Base-by-base conservation (phyloP, 2,797 vertebrate genomes). In the Schizopygopsis pylzovi region DNA sequence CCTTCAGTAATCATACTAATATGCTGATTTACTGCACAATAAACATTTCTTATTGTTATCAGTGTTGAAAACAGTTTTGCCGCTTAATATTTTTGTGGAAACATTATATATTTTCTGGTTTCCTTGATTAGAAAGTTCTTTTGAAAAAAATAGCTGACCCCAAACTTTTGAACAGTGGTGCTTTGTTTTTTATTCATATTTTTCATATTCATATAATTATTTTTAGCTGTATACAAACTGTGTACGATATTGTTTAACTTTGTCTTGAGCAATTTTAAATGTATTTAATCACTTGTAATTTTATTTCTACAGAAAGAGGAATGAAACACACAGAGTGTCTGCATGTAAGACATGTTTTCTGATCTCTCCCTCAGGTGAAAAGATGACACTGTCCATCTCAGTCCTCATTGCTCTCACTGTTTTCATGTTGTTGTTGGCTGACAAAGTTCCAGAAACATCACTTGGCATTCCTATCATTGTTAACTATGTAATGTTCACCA, bases 351-450 rank as follows among this genome's bases (percentile, higher is more conserved):
- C 4, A 0, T 2, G 47, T 2, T 2, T 41, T 41, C n/a, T 15
- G 28, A 56, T 37, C 1, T 81, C 43, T 73, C 67, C 6, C 18
- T 33, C 89, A 96, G 96, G 96, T n/a, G 96, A 96, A 92, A 96
- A 96, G 92, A 96, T 96, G 94, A 95, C 95, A 1, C 92, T 96
- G 28, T 96, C 96, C 4, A 96, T 96, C 84, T 96, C 96, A 0
- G 95, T 95, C 20, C 92, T 96, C 79, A 94, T 96, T 59, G 95
- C 96, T 9, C 94, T 96, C 20, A 96, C 96, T 16, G 95, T 96
- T 83, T 96, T 96, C 91, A 92, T 96, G 90, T 92, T 96, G 45
- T 92, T 96, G 90, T 89, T 96, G 92, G 96, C 96, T 0, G 94
- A 95, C 92, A 96, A 94, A 89, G 95, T 96, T 12, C 96, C 96